Conservation (phyloP, 2,113 vertebrate genomes). For the Stictonetta naevosa region DNA sequence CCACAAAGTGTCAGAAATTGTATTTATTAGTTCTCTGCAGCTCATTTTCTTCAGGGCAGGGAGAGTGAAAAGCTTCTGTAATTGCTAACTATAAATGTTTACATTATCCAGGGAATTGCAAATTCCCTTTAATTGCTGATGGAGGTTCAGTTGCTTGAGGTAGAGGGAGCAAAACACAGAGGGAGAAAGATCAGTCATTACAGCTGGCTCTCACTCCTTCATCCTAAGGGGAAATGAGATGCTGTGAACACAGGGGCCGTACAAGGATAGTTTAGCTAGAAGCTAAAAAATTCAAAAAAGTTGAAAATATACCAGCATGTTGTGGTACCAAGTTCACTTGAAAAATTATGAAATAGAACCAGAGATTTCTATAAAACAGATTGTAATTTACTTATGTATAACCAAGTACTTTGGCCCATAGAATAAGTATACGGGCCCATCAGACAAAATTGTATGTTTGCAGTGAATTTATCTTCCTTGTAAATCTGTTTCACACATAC, state of each 20-base stretch:
- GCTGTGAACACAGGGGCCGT: background rate
- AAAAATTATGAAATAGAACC: background rate
- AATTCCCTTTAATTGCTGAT: conserved; percentile 13
- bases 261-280: background rate
- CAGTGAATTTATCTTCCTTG: background rate
- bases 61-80: background rate
- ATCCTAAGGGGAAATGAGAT: background rate
- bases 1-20: background rate
- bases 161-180: background rate
- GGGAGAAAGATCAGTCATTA: background rate
- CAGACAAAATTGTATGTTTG: background rate
- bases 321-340: background rate
- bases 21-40: background rate
- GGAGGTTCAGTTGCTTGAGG: background rate
- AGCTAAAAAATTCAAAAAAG: background rate
- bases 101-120: background rate
- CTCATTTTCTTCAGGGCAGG: background rate
- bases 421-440: background rate
- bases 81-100: conserved; percentile 11
- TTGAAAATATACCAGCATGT: background rate
- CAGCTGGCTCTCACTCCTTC: background rate
- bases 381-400: background rate
- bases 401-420: background rate
- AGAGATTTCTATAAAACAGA: background rate
- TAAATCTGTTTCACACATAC: background rate